Percentiles rank a stretch among this genome's conserved stretches.
Conservation (phyloP, 2,113 vertebrate species). For the Numenius arquata region DNA sequence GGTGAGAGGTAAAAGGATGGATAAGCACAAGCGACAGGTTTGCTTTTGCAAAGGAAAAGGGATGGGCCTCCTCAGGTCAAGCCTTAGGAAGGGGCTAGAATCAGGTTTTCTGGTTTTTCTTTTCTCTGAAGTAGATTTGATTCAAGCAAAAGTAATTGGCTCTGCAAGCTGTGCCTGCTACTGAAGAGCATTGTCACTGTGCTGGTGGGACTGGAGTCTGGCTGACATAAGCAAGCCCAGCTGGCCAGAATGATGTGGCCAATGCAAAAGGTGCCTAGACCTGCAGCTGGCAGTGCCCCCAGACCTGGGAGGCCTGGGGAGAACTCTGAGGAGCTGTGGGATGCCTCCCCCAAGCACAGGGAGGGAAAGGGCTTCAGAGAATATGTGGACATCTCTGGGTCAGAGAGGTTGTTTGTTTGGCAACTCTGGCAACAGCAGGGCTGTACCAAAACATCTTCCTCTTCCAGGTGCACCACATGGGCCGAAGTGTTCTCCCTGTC, state of each 20-base stretch:
- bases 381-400: too few relatives aligned
- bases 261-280: neutral
- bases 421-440: fast-evolving
- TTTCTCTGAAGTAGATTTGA: neutral
- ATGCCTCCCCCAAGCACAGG: neutral
- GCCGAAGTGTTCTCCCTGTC: neutral
- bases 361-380: neutral
- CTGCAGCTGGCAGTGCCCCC: neutral
- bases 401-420: neutral
- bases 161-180: neutral
- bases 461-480: neutral
- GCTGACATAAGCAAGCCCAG: neutral
- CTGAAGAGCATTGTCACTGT: neutral
- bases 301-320: too few relatives aligned
- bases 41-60: neutral
- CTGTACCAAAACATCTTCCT: neutral
- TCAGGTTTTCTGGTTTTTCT: neutral
- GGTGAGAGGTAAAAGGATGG: neutral
- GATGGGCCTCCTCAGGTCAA: neutral
- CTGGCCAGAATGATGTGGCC: neutral
- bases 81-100: neutral
- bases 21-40: neutral
- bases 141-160: neutral
- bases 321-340: neutral
- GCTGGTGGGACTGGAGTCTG: neutral